A percentile compares a stretch with the other conserved stretches of the same genome.
Evolutionary conservation across 2,888 invertebrate genomes (phyloP).

Genomic region (Euzophera pinguis): DNA sequence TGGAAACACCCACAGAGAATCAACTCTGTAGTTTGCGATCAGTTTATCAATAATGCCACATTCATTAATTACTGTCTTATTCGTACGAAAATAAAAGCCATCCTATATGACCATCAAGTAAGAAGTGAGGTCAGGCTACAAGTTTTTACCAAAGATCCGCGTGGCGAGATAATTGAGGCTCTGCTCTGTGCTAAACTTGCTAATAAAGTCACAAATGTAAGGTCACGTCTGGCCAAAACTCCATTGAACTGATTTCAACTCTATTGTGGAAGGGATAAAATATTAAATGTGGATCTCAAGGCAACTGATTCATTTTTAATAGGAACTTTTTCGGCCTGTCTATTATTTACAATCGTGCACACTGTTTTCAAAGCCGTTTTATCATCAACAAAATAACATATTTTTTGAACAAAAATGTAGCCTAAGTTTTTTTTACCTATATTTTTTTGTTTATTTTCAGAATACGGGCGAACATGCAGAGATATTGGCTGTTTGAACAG

Average conservation of each 20-base stretch:
- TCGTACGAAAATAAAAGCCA: no score
- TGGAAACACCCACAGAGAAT: no score
- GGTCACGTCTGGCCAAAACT: neutral
- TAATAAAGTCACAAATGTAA: neutral
- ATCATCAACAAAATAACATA: no score
- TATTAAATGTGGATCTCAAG: neutral
- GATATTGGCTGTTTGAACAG: slow-evolving; percentile 88
- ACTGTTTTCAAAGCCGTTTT: no score
- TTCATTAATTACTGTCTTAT: no score
- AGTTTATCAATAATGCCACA: no score
- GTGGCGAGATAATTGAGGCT: slow-evolving; percentile 7
- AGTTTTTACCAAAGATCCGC: slow-evolving; percentile 1
- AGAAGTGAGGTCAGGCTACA: neutral
- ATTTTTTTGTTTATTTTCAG: slow-evolving; percentile 61
- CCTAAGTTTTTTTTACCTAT: neutral
- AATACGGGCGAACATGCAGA: slow-evolving; percentile 87
- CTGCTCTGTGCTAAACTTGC: slow-evolving; percentile 6
- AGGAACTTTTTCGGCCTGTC: no score
- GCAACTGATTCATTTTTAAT: no score
- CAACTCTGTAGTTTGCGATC: no score
- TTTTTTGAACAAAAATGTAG: neutral
- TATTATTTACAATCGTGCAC: no score
- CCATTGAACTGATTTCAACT: neutral
- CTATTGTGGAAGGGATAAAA: neutral
- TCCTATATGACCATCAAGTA: no score